phyloP scores from a whole-genome alignment of 2,797 vertebrate species.

The Hyperoplus immaculatus region DNA sequence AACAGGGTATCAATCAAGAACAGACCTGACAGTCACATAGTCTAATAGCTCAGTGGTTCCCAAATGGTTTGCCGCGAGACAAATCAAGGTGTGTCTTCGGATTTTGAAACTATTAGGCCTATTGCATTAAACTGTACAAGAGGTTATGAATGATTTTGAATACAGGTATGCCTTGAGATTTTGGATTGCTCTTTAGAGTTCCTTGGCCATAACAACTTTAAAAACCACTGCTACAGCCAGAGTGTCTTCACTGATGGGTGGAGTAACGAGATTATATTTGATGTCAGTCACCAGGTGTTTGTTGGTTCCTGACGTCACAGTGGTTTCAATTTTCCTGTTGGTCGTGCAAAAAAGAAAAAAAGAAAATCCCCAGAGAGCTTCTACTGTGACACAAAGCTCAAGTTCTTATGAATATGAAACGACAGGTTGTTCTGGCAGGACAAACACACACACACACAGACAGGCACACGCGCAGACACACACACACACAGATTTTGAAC shows the following conservation, averaged over 20 bases:
- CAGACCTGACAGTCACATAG: neutral
- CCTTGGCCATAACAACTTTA: too few relatives aligned
- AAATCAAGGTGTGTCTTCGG: too few relatives aligned
- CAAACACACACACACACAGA: neutral
- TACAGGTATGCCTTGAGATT: too few relatives aligned
- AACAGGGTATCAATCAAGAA: neutral
- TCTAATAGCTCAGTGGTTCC: too few relatives aligned
- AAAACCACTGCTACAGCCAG: too few relatives aligned
- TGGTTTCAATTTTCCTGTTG: neutral
- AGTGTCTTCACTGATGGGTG: too few relatives aligned
- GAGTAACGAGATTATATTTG: neutral
- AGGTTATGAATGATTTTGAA: too few relatives aligned
- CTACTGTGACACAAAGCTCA: neutral
- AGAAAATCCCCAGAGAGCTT: neutral
- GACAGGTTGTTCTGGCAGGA: neutral
- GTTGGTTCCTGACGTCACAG: neutral
- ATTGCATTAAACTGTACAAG: too few relatives aligned
- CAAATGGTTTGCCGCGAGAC: too few relatives aligned
- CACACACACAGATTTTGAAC: neutral
- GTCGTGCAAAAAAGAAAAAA: neutral
- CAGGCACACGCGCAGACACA: too few relatives aligned
- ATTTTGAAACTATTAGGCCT: too few relatives aligned
- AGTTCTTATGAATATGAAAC: conserved; percentile 10
- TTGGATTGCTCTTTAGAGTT: too few relatives aligned
- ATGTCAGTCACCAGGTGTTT: neutral